phyloP scores from a whole-genome alignment of 30 jellyfish, hydroid and myxozoan genomes.

The Morbakka virulenta region DNA sequence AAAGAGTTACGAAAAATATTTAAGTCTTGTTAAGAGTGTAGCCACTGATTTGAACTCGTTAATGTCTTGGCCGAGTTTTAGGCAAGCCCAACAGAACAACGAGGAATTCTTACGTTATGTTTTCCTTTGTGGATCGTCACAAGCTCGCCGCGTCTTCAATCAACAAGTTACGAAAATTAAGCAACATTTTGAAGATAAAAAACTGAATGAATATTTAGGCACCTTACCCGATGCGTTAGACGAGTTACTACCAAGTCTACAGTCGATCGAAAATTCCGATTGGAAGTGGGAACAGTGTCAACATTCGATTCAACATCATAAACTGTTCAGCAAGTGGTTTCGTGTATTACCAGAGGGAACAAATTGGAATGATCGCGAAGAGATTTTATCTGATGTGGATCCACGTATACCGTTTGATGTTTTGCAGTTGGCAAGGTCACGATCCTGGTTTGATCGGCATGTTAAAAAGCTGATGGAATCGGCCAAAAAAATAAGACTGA shows the following conservation, averaged over 20 bases:
- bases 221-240: constrained; percentile 94
- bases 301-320: constrained; percentile 82
- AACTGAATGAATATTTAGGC: constrained; percentile 74
- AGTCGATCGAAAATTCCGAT: constrained; percentile 76
- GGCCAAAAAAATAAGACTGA: constrained; percentile 80
- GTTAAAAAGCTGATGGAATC: constrained; percentile 89
- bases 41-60: constrained; percentile 73
- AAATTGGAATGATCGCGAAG: constrained; percentile 91
- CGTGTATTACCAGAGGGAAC: constrained; percentile 70
- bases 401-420: constrained; percentile 86
- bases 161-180: constrained; percentile 82
- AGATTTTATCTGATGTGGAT: constrained; percentile 52
- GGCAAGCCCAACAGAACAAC: constrained; percentile 15
- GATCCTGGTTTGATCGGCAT: constrained; percentile 99
- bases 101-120: constrained; percentile 59
- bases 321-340: constrained; percentile 77
- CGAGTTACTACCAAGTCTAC: constrained; percentile 88
- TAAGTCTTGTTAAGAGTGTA: constrained; percentile 61
- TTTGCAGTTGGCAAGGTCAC: constrained; percentile 82
- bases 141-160: constrained; percentile 76
- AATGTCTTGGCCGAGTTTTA: constrained; percentile 80
- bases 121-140: constrained; percentile 65
- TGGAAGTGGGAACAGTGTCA: constrained; percentile 99
- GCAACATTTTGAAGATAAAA: constrained; percentile 88
- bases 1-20: constrained; percentile 66